A percentile compares a stretch with the other conserved stretches of the same genome.
Conservation (phyloP, 2,888 invertebrate species). For the Apodemia duryi region DNA sequence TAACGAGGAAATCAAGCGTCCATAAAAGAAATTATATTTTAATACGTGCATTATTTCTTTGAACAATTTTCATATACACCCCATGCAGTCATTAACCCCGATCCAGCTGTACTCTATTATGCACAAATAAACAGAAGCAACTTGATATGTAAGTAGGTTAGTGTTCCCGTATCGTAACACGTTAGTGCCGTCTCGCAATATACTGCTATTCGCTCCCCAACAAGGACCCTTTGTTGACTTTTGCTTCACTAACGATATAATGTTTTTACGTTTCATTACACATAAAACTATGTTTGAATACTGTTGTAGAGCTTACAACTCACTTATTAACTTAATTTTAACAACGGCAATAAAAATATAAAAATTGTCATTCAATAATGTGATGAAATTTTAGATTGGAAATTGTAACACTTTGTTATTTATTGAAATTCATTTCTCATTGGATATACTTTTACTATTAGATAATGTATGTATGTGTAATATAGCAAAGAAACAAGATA, state of each 20-base stretch:
- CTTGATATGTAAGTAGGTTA: slow-evolving; percentile 13
- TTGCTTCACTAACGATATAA: not conserved
- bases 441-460: too few species aligned
- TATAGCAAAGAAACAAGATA: too few species aligned
- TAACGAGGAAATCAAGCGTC: too few species aligned
- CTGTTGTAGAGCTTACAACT: not conserved
- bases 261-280: not conserved
- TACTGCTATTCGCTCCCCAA: not conserved
- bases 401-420: too few species aligned
- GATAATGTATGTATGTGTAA: too few species aligned
- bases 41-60: too few species aligned
- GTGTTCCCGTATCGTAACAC: slow-evolving; percentile 2
- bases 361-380: too few species aligned
- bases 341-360: too few species aligned
- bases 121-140: slow-evolving; percentile 3
- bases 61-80: not conserved
- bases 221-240: not conserved
- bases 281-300: not conserved
- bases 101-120: not conserved
- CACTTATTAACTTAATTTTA: not conserved
- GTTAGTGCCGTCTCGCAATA: not conserved
- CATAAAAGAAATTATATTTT: too few species aligned
- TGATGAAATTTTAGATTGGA: too few species aligned
- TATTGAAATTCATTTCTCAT: too few species aligned
- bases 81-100: slow-evolving; percentile 1